These are phyloP conservation scores for Mionectes macconnelli DNA, from an alignment of 2,113 vertebrate species.

Conservation along the genomic window DNA sequence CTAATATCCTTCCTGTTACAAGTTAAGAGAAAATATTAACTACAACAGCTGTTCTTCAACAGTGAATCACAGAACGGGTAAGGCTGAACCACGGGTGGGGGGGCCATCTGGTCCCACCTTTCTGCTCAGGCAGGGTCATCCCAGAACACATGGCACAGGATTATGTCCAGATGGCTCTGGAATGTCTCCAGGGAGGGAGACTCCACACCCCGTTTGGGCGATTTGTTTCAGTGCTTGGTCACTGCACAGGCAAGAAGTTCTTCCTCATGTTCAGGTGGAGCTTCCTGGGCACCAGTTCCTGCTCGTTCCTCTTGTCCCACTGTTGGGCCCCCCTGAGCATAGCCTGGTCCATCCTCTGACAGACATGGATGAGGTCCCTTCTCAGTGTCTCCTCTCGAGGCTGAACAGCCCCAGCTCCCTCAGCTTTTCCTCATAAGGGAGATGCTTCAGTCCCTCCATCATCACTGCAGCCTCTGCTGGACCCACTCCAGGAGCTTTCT, in stretches of 20 bases:
- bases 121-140: neutral
- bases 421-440: neutral
- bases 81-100: neutral
- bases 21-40: neutral
- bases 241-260: neutral
- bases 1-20: neutral
- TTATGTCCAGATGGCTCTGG: neutral
- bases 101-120: neutral
- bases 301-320: neutral
- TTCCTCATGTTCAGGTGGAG: neutral
- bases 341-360: neutral
- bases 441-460: neutral
- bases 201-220: neutral
- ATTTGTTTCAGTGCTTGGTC: neutral
- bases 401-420: neutral
- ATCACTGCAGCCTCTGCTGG: neutral
- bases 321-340: neutral
- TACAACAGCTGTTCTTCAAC: neutral
- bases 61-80: neutral
- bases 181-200: neutral
- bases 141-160: neutral
- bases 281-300: neutral
- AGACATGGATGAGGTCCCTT: neutral
- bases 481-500: neutral
- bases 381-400: neutral